These are phyloP conservation scores for Haemorhous mexicanus DNA, from an alignment of 2,113 vertebrate genomes.

Conservation along the genomic window DNA sequence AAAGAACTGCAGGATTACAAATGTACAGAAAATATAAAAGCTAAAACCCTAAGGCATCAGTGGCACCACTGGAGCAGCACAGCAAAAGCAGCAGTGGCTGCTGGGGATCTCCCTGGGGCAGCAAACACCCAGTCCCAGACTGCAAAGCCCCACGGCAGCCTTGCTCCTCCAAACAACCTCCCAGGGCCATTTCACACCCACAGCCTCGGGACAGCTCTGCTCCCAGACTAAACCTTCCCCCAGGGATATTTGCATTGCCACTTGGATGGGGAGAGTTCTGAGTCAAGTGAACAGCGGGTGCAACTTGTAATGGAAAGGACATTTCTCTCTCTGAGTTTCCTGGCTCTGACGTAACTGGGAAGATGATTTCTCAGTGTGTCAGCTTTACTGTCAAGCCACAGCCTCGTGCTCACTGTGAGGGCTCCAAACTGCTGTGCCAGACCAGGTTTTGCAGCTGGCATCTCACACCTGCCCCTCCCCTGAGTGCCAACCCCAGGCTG, in stretches of 20 bases:
- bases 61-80: background rate
- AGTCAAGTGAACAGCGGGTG: background rate
- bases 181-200: background rate
- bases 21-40: background rate
- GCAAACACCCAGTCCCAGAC: background rate
- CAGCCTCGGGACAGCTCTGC: background rate
- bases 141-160: background rate
- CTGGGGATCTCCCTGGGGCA: background rate
- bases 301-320: background rate
- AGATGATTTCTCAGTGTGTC: constrained; percentile 1
- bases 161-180: background rate
- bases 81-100: background rate
- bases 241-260: fast-evolving
- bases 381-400: constrained; percentile 33
- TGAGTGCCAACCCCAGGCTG: background rate
- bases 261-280: background rate
- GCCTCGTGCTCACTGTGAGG: background rate
- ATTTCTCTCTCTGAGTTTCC: background rate
- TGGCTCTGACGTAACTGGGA: background rate
- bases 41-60: background rate
- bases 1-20: background rate
- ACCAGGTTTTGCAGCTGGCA: background rate
- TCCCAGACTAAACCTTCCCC: background rate
- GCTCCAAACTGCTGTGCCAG: background rate
- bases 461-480: background rate